Base-by-base conservation (phyloP, 2,888 invertebrate species). In the Sepioteuthis lessoniana region DNA sequence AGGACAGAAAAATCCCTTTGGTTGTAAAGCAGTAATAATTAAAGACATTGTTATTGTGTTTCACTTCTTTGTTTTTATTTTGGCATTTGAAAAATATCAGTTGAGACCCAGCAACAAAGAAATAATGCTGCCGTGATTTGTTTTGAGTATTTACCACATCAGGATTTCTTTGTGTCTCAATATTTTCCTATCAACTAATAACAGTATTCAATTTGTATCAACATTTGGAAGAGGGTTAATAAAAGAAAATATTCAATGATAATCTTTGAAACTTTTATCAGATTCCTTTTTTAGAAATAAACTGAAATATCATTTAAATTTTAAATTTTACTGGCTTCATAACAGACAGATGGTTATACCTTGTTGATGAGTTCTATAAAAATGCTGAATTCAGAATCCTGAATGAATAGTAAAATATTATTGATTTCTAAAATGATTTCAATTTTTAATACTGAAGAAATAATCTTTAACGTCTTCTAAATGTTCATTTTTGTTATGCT, bases 41-140 rank as follows among this genome's bases (percentile, higher is more conserved):
- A 76, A 76, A n/a, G n/a, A 76, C n/a, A 76, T 76, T 76, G n/a
- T 76, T 76, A n/a, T 76, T 76, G 76, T 76, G n/a, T 76, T 76
- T 76, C 76, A 76, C 76, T 76, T 35, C n/a, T 76, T 10, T 76
- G n/a, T 76, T 76, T 76, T 76, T 76, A 76, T 76, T 76, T 76
- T 76, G 76, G n/a, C n/a, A 76, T 76, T 35, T 13, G n/a, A 76
- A 76, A 76, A 10, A n/a, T n/a, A 76, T n/a, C n/a, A n/a, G 76
- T 76, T 16, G 76, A 76, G 76, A 76, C 16, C 76, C 76, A 76
- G n/a, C 76, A 76, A 76, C 76, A 76, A 76, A 76, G 76, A 76
- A 76, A 76, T n/a, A 76, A 76, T 76, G 76, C 76, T 76, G 76
- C 76, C n/a, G 25, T 16, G n/a, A 76, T 76, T 76, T n/a, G n/a